Evolutionary conservation across 37 sponge, comb jelly and placozoan genomes (phyloP).

Genomic region (Trichoplax adhaerens): DNA sequence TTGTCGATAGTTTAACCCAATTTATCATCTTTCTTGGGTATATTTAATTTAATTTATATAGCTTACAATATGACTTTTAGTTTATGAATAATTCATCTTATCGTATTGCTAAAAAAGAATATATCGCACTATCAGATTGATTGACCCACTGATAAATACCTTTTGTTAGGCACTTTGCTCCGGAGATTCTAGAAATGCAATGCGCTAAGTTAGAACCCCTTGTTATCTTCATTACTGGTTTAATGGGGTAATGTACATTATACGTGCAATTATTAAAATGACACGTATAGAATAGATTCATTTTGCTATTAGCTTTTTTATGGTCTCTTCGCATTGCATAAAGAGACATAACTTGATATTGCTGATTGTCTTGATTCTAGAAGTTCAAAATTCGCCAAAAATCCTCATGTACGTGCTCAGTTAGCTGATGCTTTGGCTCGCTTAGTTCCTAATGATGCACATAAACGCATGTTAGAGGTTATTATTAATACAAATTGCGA

Average conservation of each 20-base stretch:
- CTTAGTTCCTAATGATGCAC: constrained; percentile 15
- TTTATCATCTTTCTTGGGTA: constrained; percentile 31
- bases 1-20: constrained; percentile 39
- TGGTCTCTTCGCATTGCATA: no score
- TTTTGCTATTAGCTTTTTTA: background rate
- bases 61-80: no score
- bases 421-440: constrained; percentile 35
- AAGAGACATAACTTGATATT: no score
- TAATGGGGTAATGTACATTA: constrained; percentile 19
- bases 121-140: background rate
- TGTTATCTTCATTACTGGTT: constrained; percentile 29
- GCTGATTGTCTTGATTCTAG: background rate
- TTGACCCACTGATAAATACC: background rate
- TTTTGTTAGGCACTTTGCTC: constrained; percentile 15
- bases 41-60: background rate
- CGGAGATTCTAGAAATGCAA: background rate
- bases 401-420: constrained; percentile 69
- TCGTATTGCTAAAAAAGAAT: background rate
- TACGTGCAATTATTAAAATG: background rate
- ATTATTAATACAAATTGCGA: no score
- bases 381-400: constrained; percentile 27
- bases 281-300: background rate
- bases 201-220: constrained; percentile 8
- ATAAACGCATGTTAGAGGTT: no score
- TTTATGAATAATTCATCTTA: no score